Conservation (phyloP, 2,888 invertebrate genomes). For the Drosophila leonis region DNA sequence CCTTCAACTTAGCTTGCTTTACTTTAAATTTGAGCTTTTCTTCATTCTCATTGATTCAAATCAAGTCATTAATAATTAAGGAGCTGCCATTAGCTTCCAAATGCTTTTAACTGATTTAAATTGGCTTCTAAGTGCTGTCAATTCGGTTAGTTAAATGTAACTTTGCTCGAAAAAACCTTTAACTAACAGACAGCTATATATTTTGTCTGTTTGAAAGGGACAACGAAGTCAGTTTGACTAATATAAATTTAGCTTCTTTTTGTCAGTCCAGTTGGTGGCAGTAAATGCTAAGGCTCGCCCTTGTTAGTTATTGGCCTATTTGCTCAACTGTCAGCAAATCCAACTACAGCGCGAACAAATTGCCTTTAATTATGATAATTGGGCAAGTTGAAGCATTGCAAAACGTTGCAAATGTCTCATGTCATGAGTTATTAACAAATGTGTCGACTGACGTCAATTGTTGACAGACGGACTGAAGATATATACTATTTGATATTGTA, state of each 20-base stretch:
- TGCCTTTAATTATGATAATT: conserved; percentile 44
- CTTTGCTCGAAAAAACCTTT: background rate
- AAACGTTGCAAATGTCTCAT: conserved; percentile 12
- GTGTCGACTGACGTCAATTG: conserved; percentile 36
- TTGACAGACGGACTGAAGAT: conserved; percentile 10
- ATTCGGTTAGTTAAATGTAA: conserved; percentile 1
- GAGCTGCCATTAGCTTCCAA: background rate
- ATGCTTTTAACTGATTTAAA: conserved; percentile 4
- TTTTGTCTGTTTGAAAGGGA: background rate
- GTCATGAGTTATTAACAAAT: conserved; percentile 29
- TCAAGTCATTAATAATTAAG: conserved; percentile 3
- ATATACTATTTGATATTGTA: background rate
- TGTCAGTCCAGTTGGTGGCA: background rate
- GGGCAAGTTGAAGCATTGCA: background rate
- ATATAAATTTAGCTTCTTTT: background rate
- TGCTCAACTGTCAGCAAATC: conserved; percentile 1
- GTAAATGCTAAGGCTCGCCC: background rate
- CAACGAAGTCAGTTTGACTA: background rate
- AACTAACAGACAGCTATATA: background rate
- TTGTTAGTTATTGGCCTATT: background rate
- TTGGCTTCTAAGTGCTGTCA: background rate
- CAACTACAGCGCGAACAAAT: conserved; percentile 2
- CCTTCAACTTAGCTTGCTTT: background rate
- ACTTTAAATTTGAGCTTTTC: background rate
- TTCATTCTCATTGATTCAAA: background rate